Evolutionary conservation across 2,888 invertebrate genomes (phyloP).

Genomic region (Spodoptera littoralis): DNA sequence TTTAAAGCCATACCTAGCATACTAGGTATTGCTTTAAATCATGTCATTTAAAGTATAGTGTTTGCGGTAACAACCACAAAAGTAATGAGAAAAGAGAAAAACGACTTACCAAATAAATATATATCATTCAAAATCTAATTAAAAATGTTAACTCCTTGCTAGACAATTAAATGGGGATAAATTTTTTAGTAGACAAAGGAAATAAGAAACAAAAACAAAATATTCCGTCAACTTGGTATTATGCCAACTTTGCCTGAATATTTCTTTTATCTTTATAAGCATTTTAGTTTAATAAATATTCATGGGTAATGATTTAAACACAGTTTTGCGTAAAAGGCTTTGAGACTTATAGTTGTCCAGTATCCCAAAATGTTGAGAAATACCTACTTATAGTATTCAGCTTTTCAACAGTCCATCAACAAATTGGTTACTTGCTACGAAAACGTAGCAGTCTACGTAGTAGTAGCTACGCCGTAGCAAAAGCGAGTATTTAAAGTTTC

Average conservation of each 20-base stretch:
- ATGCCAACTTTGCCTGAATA: slow-evolving; percentile 18
- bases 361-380: too few species aligned
- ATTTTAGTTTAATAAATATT: slow-evolving; percentile 33
- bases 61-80: too few species aligned
- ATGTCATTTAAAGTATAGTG: too few species aligned
- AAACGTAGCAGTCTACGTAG: slow-evolving; percentile 16
- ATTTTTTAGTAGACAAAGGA: slow-evolving; percentile 30
- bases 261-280: slow-evolving; percentile 22
- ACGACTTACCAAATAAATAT: slow-evolving; percentile 9
- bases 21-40: too few species aligned
- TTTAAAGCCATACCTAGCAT: too few species aligned
- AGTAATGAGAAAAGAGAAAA: slow-evolving; percentile 1
- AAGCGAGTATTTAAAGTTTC: too few species aligned
- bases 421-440: slow-evolving; percentile 12
- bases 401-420: too few species aligned
- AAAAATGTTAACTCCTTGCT: slow-evolving; percentile 20
- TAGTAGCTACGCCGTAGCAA: slow-evolving; percentile 28
- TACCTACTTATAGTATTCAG: too few species aligned
- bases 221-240: slow-evolving; percentile 25
- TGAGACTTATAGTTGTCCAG: too few species aligned
- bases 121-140: slow-evolving; percentile 22
- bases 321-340: slow-evolving; percentile 2
- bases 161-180: slow-evolving; percentile 35
- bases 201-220: slow-evolving; percentile 28
- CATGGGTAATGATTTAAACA: slow-evolving; percentile 21